Percentiles rank a stretch among this genome's conserved stretches.
Evolutionary conservation across 2,888 invertebrate species (phyloP).

Genomic region (Diogma glabrata): DNA sequence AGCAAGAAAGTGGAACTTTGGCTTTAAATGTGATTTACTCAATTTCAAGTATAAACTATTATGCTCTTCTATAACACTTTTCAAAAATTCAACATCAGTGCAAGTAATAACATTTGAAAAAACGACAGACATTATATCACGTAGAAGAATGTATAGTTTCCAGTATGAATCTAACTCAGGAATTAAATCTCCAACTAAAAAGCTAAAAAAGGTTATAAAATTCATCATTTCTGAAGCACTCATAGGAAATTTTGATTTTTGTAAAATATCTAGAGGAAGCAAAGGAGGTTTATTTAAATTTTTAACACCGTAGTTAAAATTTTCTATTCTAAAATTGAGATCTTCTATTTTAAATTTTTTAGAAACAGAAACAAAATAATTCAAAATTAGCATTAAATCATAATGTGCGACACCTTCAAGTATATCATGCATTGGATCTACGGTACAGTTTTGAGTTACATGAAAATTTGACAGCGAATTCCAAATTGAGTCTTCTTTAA

Average conservation of each 20-base stretch:
- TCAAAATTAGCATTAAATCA: neutral
- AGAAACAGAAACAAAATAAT: neutral
- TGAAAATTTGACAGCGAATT: too few relatives aligned
- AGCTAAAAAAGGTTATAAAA: neutral
- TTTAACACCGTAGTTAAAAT: neutral
- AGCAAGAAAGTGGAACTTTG: too few relatives aligned
- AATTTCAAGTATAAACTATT: neutral
- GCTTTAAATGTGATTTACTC: neutral
- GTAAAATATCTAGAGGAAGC: neutral
- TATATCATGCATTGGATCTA: neutral
- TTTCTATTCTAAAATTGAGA: neutral
- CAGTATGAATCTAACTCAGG: too few relatives aligned
- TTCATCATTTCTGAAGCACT: too few relatives aligned
- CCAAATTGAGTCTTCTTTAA: neutral
- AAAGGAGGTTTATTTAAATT: neutral
- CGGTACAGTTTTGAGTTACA: neutral
- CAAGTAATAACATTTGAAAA: too few relatives aligned
- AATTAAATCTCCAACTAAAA: too few relatives aligned
- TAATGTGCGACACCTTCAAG: neutral
- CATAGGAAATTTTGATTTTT: too few relatives aligned
- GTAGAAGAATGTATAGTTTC: too few relatives aligned
- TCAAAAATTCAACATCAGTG: neutral
- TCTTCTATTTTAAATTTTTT: neutral
- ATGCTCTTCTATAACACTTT: neutral
- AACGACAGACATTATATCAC: too few relatives aligned